Evolutionary conservation across 2,888 invertebrate species (phyloP), one percentile per base, ranked within the genome.

Genomic region (Papilio elwesi): DNA sequence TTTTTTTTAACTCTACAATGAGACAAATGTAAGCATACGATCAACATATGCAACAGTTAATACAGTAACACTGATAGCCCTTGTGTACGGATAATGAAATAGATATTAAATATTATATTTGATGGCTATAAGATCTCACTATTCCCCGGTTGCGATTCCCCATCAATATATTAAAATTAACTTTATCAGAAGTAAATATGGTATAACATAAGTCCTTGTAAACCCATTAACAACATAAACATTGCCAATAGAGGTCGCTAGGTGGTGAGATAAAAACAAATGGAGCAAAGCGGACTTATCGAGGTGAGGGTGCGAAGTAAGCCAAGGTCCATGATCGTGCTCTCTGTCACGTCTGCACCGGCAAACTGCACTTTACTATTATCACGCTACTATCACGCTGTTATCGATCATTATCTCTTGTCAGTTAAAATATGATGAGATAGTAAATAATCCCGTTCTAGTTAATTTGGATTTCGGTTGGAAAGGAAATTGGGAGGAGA

Each of bases 311-410:
- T 57, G 63, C 68, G 64, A 78, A 77, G 77, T 77, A 73, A 81
- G 79, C 81, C 82, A 83, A 83, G 83, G 82, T 70, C 74, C 52
- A 4, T 38, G 48, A 65, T 71, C 78, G 78, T 81, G 80, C 77
- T 74, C 59, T 63, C 70, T 68, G 77, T 79, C 81, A 81, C 81
- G 80, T 80, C 47, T 16, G 47, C 49, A 36, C 9, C 57, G 64
- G 38, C 71, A 26, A 26, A 48, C 43, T 68, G 53, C 55, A 47
- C 55, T 51, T 26, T 64, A 43, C 7, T 43, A 43, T 26, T 26
- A 68, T 38, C 57, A 53, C 47, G 47, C 7, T 43, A 43, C 4
- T 26, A 68, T 38, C 57, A 53, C 47, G 47, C 15, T 53, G 43
- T 43, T 43, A 64, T 68, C 57, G n/a, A 57, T 43, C 51, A 69